Base-by-base conservation (phyloP, 1,140 invertebrate genomes). In the Drosophila aff. region DNA sequence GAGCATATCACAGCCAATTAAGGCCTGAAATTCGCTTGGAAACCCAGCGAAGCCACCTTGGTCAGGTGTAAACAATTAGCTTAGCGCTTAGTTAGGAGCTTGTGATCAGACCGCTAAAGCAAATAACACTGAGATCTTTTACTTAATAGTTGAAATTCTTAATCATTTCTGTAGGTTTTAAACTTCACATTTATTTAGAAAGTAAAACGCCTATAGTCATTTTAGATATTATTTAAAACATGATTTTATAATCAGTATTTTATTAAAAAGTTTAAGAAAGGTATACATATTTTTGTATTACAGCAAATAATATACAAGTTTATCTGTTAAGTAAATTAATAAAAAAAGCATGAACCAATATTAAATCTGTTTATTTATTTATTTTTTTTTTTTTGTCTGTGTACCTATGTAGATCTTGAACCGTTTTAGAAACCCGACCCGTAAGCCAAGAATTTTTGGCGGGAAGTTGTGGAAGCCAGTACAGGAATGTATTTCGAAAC, bases 61-160 rank as follows among this genome's bases (percentile, higher is more conserved):
- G 62, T 76, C 74, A 76, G 62, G 73, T 76, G 74, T 76, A 76
- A 76, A 76, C 62, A 76, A 76, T 76, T 76, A 76, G 74, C 61
- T 52, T 40, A 40, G n/a, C 53, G 53, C 28, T 73, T 73, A 68
- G 49, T 73, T 18, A n/a, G n/a, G 58, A 63, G 40, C 63, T 62
- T 65, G 63, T 65, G 63, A 65, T 63, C 40, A n/a, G 21, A 13
- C 28, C 26, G 63, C 40, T 44, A n/a, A 18, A 15, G 40, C 6
- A 26, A 44, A 33, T 18, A 9, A n/a, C 26, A 67, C 11, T 23
- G 21, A 0, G 46, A 26, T 47, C 9, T 47, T 26, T 1, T 15
- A 4, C 21, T 8, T 8, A 21, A 23, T 23, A 15, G 13, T 16
- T 26, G 5, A 69, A 36, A 28, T 13, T 28, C 8, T 10, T 28